phyloP scores from a whole-genome alignment of 2,113 vertebrate species.

The Callocephalon fimbriatum region DNA sequence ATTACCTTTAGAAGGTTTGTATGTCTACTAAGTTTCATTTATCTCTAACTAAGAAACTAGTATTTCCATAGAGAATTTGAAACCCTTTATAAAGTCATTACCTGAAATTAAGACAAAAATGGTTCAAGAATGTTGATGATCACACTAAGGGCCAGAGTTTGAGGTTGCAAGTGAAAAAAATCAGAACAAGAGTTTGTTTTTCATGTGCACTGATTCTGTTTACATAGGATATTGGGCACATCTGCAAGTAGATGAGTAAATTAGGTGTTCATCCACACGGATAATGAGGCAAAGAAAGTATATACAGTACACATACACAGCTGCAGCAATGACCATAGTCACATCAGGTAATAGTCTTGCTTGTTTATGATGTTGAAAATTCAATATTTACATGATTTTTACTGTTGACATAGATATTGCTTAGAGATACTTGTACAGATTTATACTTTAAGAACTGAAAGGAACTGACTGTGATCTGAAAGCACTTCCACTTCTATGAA shows the following conservation, averaged over 20 bases:
- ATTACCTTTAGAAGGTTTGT: neutral
- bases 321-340: neutral
- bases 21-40: neutral
- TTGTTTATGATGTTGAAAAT: neutral
- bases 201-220: rapidly evolving
- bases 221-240: neutral
- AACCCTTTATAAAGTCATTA: neutral
- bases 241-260: neutral
- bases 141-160: neutral
- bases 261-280: neutral
- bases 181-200: neutral
- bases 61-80: neutral
- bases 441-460: neutral
- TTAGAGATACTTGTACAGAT: neutral
- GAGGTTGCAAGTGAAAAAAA: neutral
- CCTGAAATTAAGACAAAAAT: neutral
- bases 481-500: neutral
- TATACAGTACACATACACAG: neutral
- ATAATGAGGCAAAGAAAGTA: neutral
- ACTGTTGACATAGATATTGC: neutral
- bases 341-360: neutral
- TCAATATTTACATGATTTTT: neutral
- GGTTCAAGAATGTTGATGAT: neutral
- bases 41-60: neutral
- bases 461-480: neutral